These are phyloP conservation scores for Theonella swinhoei DNA, from an alignment of 37 sponge, comb jelly and placozoan species.

Conservation along the genomic window DNA sequence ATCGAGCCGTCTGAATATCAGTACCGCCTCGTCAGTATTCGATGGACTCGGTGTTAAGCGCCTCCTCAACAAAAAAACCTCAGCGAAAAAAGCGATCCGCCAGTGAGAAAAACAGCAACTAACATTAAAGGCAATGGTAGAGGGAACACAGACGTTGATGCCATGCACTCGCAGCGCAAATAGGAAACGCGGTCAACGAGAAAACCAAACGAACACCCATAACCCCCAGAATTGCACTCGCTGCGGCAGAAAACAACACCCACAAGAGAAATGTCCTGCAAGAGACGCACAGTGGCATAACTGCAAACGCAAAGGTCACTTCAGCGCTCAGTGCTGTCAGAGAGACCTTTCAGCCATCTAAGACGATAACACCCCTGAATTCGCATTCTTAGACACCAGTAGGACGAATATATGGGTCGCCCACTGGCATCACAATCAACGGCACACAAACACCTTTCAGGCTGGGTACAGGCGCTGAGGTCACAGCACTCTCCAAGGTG, in stretches of 20 bases:
- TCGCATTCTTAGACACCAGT: neutral
- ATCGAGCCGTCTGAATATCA: no score
- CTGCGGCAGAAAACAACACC: constrained; percentile 20
- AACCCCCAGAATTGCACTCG: neutral
- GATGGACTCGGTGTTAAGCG: no score
- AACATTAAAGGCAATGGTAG: no score
- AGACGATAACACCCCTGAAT: neutral
- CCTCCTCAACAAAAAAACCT: no score
- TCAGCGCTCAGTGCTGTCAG: constrained; percentile 4
- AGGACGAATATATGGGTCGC: neutral
- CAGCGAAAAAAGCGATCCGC: no score
- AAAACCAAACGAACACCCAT: no score
- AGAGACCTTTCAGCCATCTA: neutral
- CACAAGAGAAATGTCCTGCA: neutral
- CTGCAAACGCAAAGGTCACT: constrained; percentile 23
- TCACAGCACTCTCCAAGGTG: constrained; percentile 13
- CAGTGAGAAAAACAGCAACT: no score
- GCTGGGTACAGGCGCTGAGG: constrained; percentile 34
- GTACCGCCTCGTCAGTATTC: no score
- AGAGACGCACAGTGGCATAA: constrained; percentile 25
- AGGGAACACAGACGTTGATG: no score
- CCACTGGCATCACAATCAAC: neutral
- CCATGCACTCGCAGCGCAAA: no score
- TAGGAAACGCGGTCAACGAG: no score
- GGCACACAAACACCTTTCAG: neutral